These are phyloP conservation scores for Ostrea edulis DNA, from an alignment of 1,140 invertebrate species.

Conservation along the genomic window DNA sequence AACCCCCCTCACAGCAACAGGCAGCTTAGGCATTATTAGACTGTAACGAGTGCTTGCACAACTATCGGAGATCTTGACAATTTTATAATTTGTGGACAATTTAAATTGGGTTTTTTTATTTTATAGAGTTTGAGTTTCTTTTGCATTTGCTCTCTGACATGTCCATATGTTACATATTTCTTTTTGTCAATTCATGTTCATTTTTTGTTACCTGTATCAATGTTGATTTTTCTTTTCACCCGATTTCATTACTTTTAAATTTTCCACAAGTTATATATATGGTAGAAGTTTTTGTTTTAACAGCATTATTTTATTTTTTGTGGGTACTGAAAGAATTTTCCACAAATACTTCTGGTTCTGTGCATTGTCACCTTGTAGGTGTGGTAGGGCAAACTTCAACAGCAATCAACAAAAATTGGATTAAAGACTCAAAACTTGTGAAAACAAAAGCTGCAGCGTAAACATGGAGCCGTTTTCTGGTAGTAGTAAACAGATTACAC, in stretches of 20 bases:
- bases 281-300: conserved; percentile 3
- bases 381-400: conserved; percentile 54
- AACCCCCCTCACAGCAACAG: conserved; percentile 40
- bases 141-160: neutral
- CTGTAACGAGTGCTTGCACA: neutral
- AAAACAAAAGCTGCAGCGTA: neutral
- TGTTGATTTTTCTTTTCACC: conserved; percentile 14
- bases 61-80: neutral
- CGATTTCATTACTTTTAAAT: conserved; percentile 12
- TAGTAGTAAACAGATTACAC: neutral
- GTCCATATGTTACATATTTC: neutral
- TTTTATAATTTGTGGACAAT: conserved; percentile 37
- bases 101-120: neutral
- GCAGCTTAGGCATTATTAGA: conserved; percentile 24
- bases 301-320: neutral
- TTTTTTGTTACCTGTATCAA: neutral
- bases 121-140: conserved; percentile 7
- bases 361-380: conserved; percentile 7
- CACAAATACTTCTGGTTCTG: conserved; percentile 34
- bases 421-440: neutral
- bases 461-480: neutral
- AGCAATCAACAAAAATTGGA: conserved; percentile 41
- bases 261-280: conserved; percentile 36
- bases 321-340: conserved; percentile 8
- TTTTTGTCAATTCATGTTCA: conserved; percentile 29